These are phyloP conservation scores for Geodia barretti DNA, from an alignment of 37 sponge, comb jelly and placozoan genomes.

Conservation along the genomic window DNA sequence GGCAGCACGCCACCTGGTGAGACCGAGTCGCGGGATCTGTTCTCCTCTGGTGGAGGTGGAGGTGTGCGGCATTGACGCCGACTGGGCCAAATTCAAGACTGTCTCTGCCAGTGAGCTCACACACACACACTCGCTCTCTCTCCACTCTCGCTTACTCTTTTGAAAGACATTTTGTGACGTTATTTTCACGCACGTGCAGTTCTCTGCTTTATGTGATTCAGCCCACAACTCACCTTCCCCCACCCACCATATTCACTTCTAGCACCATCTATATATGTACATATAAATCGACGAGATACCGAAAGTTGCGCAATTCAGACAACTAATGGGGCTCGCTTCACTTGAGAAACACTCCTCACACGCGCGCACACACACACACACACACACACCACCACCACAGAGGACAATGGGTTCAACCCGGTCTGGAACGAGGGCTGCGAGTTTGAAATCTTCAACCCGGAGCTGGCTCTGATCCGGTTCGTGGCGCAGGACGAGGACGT, in stretches of 20 bases:
- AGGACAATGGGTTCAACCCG: slow-evolving; percentile 94
- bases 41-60: slow-evolving; percentile 92
- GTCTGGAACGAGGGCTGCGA: slow-evolving; percentile 88
- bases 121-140: not conserved
- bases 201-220: no score
- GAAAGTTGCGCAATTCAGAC: no score
- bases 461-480: slow-evolving; percentile 90
- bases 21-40: slow-evolving; percentile 79
- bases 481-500: slow-evolving; percentile 89
- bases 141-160: not conserved
- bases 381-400: slow-evolving; percentile 42
- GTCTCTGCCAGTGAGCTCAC: not conserved
- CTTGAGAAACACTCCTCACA: no score
- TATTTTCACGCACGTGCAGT: no score
- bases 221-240: no score
- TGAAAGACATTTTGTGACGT: no score
- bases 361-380: no score
- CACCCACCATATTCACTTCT: no score
- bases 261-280: no score
- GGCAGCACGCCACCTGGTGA: slow-evolving; percentile 85
- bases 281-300: no score
- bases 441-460: slow-evolving; percentile 87
- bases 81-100: slow-evolving; percentile 52
- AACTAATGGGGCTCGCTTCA: no score
- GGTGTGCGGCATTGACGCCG: slow-evolving; percentile 75